phyloP scores from a whole-genome alignment of 2,113 vertebrate species.

The Damaliscus lunatus region DNA sequence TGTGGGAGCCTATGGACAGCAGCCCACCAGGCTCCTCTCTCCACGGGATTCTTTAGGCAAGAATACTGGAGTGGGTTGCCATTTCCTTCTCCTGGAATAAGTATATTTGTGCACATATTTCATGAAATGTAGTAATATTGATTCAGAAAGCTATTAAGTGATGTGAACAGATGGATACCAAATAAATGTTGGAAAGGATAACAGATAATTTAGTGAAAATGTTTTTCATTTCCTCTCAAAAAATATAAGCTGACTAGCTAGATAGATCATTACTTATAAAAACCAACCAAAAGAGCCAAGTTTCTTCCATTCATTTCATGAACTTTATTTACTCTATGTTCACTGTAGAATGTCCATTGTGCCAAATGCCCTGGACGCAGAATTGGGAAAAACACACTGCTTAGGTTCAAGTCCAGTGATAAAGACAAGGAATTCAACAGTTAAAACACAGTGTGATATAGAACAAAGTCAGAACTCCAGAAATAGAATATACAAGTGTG shows the following conservation, averaged over 20 bases:
- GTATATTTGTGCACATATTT: background rate
- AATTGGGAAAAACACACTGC: background rate
- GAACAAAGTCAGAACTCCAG: background rate
- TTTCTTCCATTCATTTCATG: constrained; percentile 9
- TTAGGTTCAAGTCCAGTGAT: background rate
- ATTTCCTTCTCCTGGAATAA: background rate
- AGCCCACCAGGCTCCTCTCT: background rate
- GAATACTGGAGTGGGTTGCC: background rate
- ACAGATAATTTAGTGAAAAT: background rate
- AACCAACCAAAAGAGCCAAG: background rate
- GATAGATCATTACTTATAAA: background rate
- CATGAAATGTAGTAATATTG: background rate
- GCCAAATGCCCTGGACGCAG: background rate
- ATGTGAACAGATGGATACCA: background rate
- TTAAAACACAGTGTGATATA: background rate
- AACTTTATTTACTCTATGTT: background rate
- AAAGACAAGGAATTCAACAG: background rate
- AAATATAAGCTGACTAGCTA: background rate
- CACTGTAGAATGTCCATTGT: background rate
- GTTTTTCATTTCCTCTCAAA: background rate
- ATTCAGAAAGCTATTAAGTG: background rate
- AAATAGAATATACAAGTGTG: background rate
- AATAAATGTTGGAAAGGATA: background rate
- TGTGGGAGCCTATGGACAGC: background rate
- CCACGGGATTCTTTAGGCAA: background rate